Evolutionary conservation across 2,888 invertebrate genomes (phyloP).

Genomic region (Operophtera brumata): DNA sequence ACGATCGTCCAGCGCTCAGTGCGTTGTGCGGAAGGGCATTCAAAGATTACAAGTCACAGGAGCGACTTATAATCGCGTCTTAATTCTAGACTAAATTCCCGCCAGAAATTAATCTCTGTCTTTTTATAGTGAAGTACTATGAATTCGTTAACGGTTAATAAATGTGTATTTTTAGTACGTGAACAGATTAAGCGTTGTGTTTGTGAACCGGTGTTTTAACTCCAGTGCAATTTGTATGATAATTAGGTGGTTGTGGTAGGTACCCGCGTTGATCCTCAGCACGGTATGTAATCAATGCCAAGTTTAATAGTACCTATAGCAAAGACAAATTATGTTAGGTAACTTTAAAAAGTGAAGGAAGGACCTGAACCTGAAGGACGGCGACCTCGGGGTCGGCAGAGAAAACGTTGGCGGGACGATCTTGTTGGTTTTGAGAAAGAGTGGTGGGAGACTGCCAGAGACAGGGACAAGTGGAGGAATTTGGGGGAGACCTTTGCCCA

Average conservation of each 20-base stretch:
- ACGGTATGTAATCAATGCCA: slow-evolving; percentile 62
- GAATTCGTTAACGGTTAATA: background rate
- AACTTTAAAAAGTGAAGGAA: too few relatives aligned
- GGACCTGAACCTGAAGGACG: too few relatives aligned
- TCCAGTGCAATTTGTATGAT: slow-evolving; percentile 53
- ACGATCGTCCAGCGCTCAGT: slow-evolving; percentile 58
- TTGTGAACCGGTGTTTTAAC: slow-evolving; percentile 42
- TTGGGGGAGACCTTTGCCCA: too few relatives aligned
- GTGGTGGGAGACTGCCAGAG: too few relatives aligned
- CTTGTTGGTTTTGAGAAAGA: too few relatives aligned
- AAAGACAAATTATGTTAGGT: too few relatives aligned
- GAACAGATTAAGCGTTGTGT: slow-evolving; percentile 22
- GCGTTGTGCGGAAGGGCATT: slow-evolving; percentile 64
- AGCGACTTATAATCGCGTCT: slow-evolving; percentile 23
- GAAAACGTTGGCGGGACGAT: too few relatives aligned
- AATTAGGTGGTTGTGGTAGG: slow-evolving; percentile 49
- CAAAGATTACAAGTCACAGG: too few relatives aligned
- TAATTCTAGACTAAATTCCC: slow-evolving; percentile 17
- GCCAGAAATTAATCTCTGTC: slow-evolving; percentile 16
- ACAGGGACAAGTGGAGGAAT: too few relatives aligned
- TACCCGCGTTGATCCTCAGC: slow-evolving; percentile 45
- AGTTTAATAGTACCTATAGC: slow-evolving; percentile 47
- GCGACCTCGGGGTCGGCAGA: too few relatives aligned
- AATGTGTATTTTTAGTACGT: slow-evolving; percentile 17
- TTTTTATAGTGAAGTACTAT: slow-evolving; percentile 7